phyloP scores from a whole-genome alignment of 2,113 vertebrate genomes.

The Ciconia stormi region DNA sequence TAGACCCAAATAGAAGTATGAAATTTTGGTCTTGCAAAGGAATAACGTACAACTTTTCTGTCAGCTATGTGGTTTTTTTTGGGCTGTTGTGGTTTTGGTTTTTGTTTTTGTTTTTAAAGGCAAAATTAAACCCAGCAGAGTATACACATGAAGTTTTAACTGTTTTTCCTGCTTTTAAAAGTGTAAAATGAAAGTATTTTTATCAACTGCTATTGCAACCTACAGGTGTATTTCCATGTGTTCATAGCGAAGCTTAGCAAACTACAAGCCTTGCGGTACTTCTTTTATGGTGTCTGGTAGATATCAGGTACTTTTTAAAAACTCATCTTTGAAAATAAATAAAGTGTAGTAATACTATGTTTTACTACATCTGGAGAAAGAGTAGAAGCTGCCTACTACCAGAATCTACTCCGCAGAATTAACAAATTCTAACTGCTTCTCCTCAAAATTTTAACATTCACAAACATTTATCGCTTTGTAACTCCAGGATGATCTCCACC shows the following conservation, averaged over 20 bases:
- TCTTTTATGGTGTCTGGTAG: neutral
- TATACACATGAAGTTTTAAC: neutral
- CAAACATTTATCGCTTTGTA: neutral
- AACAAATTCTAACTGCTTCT: neutral
- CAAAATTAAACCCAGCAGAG: neutral
- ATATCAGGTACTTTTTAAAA: neutral
- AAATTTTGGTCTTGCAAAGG: neutral
- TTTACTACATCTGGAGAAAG: neutral
- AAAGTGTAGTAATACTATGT: neutral
- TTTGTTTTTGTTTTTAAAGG: neutral
- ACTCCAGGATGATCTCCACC: neutral
- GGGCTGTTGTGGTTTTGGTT: rapidly evolving
- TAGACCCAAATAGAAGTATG: neutral
- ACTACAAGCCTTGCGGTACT: neutral
- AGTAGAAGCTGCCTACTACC: neutral
- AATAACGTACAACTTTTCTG: neutral
- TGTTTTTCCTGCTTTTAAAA: neutral
- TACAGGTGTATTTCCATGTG: neutral
- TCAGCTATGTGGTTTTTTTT: neutral
- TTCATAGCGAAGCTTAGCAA: neutral
- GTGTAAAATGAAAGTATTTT: neutral
- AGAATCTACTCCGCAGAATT: neutral
- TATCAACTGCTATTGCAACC: neutral
- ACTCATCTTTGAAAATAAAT: neutral
- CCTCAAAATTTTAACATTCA: neutral